Conservation (phyloP, 1,140 invertebrate species). For the Saccostrea echinata region DNA sequence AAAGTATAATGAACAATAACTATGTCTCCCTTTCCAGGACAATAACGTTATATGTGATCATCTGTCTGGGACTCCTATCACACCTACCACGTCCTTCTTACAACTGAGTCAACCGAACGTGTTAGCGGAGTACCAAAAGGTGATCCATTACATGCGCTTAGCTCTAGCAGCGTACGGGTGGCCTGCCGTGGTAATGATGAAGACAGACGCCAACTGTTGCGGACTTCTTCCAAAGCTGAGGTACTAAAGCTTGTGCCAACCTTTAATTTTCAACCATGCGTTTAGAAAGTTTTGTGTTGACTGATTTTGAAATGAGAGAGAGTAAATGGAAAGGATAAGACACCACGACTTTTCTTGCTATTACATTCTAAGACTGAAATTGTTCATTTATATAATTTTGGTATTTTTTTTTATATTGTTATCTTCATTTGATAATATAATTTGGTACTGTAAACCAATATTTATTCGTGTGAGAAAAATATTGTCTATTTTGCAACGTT, state of each 20-base stretch:
- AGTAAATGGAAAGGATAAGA: no score
- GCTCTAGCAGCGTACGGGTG: slow-evolving; percentile 94
- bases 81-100: slow-evolving; percentile 90
- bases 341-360: no score
- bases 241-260: slow-evolving; percentile 26
- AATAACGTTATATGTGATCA: slow-evolving; percentile 95
- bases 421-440: no score
- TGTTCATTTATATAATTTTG: no score
- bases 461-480: no score
- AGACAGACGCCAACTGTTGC: slow-evolving; percentile 87
- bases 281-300: no score
- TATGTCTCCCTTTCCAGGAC: slow-evolving; percentile 81
- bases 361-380: no score
- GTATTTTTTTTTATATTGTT: no score
- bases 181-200: slow-evolving; percentile 91
- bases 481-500: no score
- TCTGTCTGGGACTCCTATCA: slow-evolving; percentile 92
- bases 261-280: no score
- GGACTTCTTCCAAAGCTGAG: slow-evolving; percentile 85
- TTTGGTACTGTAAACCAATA: no score
- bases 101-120: slow-evolving; percentile 88
- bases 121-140: slow-evolving; percentile 88
- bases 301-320: no score
- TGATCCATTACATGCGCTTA: slow-evolving; percentile 93
- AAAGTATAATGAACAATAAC: background rate